These are phyloP conservation scores for Tachina grossa DNA, from an alignment of 2,888 invertebrate genomes.

Conservation along the genomic window DNA sequence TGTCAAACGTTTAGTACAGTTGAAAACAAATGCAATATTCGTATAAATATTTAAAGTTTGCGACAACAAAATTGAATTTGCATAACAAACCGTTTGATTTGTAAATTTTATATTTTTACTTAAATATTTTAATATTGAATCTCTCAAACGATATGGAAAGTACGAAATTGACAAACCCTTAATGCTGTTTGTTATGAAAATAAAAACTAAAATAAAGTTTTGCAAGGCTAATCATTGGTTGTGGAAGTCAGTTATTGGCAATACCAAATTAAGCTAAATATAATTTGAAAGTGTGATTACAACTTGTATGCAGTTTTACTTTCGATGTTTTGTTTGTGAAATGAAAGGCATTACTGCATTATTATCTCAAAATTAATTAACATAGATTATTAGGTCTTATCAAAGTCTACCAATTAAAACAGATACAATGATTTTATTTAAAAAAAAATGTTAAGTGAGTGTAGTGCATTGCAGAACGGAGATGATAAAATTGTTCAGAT, in stretches of 20 bases:
- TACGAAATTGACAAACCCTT: conserved; percentile 3
- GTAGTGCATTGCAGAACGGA: too few species aligned
- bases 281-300: background rate
- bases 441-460: too few species aligned
- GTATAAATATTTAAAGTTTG: conserved; percentile 12
- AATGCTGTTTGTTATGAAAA: background rate
- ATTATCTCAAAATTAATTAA: too few species aligned
- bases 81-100: conserved; percentile 58
- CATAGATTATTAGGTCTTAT: too few species aligned
- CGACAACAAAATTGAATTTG: conserved; percentile 30
- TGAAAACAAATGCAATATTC: conserved; percentile 40
- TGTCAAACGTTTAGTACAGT: conserved; percentile 32
- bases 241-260: background rate
- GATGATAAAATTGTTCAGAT: too few species aligned
- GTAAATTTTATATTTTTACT: conserved; percentile 28
- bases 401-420: too few species aligned
- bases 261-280: background rate
- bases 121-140: conserved; percentile 11
- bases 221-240: conserved; percentile 19
- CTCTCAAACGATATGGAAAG: conserved; percentile 18
- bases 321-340: background rate
- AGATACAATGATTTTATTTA: too few species aligned
- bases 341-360: too few species aligned
- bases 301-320: background rate
- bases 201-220: background rate